phyloP scores from a whole-genome alignment of 2,888 invertebrate genomes.

The Caenorhabditis sp. region DNA sequence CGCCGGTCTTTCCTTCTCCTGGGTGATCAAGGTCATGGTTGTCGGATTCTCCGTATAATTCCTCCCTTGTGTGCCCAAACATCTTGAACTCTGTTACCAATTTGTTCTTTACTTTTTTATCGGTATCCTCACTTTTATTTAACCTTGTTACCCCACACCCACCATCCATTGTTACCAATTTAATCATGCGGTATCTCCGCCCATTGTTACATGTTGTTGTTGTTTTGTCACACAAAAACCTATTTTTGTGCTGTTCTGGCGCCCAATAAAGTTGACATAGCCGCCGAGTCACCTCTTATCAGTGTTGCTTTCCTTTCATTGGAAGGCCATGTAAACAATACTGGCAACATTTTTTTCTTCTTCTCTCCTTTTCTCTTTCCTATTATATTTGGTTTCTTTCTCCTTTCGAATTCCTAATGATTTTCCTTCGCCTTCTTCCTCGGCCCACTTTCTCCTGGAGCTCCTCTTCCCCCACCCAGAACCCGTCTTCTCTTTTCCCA shows the following conservation, averaged over 20 bases:
- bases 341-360: constrained; percentile 23
- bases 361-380: not conserved
- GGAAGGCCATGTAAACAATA: too few relatives aligned
- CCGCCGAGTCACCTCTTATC: constrained; percentile 1
- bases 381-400: not conserved
- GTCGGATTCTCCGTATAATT: not conserved
- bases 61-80: not conserved
- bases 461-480: not conserved
- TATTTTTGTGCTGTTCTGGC: not conserved
- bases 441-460: not conserved
- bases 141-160: not conserved
- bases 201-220: constrained; percentile 10
- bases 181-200: too few relatives aligned
- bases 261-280: not conserved
- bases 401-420: constrained; percentile 37
- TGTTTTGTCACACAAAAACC: not conserved
- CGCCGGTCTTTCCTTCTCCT: constrained; percentile 66
- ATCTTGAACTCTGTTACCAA: not conserved
- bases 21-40: constrained; percentile 39
- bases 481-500: constrained; percentile 13
- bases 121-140: not conserved
- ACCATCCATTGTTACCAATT: not conserved
- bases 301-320: not conserved
- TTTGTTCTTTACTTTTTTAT: not conserved
- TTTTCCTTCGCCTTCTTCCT: constrained; percentile 26